Percentiles rank a stretch among this genome's conserved stretches.
Evolutionary conservation across 2,888 invertebrate species (phyloP).

Genomic region (Oscheius sp.): DNA sequence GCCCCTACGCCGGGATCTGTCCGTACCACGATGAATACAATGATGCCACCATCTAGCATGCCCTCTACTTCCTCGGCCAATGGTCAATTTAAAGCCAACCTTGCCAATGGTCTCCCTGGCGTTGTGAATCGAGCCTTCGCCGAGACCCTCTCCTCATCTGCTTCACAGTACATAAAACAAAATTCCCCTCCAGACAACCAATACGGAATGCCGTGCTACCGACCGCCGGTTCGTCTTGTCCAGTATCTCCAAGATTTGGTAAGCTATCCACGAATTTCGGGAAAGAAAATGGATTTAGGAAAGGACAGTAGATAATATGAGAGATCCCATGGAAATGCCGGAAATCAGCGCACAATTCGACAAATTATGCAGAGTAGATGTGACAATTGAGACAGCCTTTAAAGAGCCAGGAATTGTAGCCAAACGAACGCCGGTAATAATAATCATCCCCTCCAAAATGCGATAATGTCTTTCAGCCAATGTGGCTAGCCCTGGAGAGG

Average conservation of each 20-base stretch:
- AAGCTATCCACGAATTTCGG: neutral
- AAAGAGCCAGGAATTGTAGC: slow-evolving; percentile 62
- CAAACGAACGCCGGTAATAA: slow-evolving; percentile 58
- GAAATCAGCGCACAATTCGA: slow-evolving; percentile 59
- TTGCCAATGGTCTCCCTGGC: slow-evolving; percentile 11
- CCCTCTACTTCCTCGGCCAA: slow-evolving; percentile 13
- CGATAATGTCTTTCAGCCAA: slow-evolving; percentile 49
- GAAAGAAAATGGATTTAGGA: slow-evolving; percentile 43
- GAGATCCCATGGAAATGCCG: slow-evolving; percentile 42
- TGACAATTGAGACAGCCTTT: slow-evolving; percentile 64
- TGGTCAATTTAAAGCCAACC: neutral
- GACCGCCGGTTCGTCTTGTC: slow-evolving; percentile 36
- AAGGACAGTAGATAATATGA: slow-evolving; percentile 53
- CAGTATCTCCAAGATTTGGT: slow-evolving; percentile 47
- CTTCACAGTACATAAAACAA: slow-evolving; percentile 25
- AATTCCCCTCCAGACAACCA: slow-evolving; percentile 25
- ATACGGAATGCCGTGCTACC: neutral
- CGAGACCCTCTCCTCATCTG: slow-evolving; percentile 44
- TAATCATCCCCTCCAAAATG: neutral
- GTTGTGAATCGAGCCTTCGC: slow-evolving; percentile 54
- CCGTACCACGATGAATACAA: neutral
- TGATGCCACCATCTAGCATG: slow-evolving; percentile 2
- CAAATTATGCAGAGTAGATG: slow-evolving; percentile 62
- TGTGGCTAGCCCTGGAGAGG: slow-evolving; percentile 61
- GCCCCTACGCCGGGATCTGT: slow-evolving; percentile 34